These are phyloP conservation scores for Limonius californicus DNA, from an alignment of 1,140 invertebrate genomes.

Conservation along the genomic window DNA sequence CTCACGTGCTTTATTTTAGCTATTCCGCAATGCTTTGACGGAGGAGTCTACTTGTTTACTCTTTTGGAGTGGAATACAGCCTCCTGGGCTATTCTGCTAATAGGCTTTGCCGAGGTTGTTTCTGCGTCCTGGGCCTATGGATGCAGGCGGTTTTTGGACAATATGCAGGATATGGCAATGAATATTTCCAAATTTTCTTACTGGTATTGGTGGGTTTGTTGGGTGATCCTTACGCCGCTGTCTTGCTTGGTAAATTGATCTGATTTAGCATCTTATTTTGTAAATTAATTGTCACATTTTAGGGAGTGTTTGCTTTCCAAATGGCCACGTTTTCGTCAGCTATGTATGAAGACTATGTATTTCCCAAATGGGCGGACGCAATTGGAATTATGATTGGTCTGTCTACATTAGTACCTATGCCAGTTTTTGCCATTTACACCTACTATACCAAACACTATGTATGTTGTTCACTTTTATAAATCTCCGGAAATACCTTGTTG, in stretches of 20 bases:
- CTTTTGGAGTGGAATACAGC: constrained; percentile 79
- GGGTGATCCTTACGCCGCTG: constrained; percentile 54
- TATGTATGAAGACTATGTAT: constrained; percentile 56
- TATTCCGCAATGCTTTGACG: constrained; percentile 65
- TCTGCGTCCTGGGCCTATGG: constrained; percentile 72
- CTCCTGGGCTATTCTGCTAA: constrained; percentile 76
- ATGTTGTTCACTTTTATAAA: too few species aligned
- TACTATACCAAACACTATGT: constrained; percentile 49
- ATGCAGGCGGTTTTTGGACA: constrained; percentile 53
- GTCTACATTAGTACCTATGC: constrained; percentile 61
- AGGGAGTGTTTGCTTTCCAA: constrained; percentile 68
- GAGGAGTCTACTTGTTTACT: constrained; percentile 72
- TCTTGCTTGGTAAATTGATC: constrained; percentile 55
- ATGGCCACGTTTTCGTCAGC: constrained; percentile 59
- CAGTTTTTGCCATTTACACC: constrained; percentile 54
- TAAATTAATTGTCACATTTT: too few species aligned
- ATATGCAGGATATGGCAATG: constrained; percentile 57
- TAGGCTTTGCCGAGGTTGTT: constrained; percentile 67
- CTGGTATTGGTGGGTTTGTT: constrained; percentile 56
- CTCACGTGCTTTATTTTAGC: constrained; percentile 60
- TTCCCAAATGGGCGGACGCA: constrained; percentile 62
- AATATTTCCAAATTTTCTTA: constrained; percentile 48
- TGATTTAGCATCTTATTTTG: too few species aligned
- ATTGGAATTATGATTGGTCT: constrained; percentile 67
- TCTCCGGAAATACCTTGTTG: too few species aligned